Base-by-base conservation (phyloP, 2,113 vertebrate species). In the Platycercus adscitus region DNA sequence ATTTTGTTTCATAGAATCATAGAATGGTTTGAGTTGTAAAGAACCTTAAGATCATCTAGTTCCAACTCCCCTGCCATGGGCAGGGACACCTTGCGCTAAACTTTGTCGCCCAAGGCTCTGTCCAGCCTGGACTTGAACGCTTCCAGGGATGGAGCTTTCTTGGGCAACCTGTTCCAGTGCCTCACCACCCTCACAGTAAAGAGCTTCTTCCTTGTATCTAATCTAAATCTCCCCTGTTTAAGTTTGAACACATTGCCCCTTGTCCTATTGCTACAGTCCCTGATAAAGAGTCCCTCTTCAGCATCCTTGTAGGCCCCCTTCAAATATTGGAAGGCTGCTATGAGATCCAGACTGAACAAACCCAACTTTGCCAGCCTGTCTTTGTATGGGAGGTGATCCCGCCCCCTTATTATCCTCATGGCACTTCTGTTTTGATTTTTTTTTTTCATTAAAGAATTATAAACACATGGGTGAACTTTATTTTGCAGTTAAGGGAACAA, bases 401-500 rank as follows among this genome's bases (percentile, higher is more conserved):
- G 33, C 56, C 20, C 33, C 13, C n/a, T 58, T 35, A 58, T 35
- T 23, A 35, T 58, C 33, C 13, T 24, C 21, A 24, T 58, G 21
- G 13, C 56, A 58, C 56, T 24, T 58, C 56, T 24, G 55, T 15
- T 58, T n/a, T 35, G 19, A 21, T 35, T 58, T 58, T 58, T n/a
- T 58, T 55, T 55, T 35, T n/a, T 10, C 21, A 35, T 58, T 35
- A 58, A 24, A 58, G n/a, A 35, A 58, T 58, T 58, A 24, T 58
- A 35, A 58, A 23, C 21, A 16, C 21, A 35, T 58, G 23, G 33
- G n/a, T 58, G 33, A 58, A 58, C 56, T 58, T 35, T 10, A 24
- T 58, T 58, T 95, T 97, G 37, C 94, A 99, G 99, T 99, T 95
- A 99, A 99, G 95, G 99, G 99, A 33, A 90, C 98, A 3, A 98